Evolutionary conservation across 1,140 invertebrate species (phyloP).

Genomic region (Bilobella aurantiaca): DNA sequence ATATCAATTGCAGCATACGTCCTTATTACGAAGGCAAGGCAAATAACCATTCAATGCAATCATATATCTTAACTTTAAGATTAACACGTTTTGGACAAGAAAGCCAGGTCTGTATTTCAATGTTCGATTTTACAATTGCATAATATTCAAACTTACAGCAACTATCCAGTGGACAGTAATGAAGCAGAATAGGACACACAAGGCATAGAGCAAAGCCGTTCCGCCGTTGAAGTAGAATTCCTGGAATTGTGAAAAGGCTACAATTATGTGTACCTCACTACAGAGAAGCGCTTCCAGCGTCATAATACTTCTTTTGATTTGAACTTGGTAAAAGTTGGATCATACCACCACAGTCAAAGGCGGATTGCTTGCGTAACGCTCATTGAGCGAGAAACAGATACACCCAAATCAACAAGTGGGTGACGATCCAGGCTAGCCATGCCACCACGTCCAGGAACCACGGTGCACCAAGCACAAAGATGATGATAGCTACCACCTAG

Average conservation of each 20-base stretch:
- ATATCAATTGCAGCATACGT: no score
- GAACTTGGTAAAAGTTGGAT: constrained; percentile 26
- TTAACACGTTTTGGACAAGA: constrained; percentile 15
- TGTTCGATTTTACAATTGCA: no score
- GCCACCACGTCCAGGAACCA: not conserved
- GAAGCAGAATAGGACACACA: constrained; percentile 67
- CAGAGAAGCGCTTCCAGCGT: no score
- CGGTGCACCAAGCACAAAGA: not conserved
- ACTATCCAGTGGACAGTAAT: constrained; percentile 40
- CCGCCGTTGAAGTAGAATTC: constrained; percentile 64
- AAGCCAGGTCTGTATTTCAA: no score
- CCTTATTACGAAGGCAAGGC: no score
- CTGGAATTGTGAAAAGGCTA: no score
- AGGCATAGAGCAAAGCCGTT: constrained; percentile 58
- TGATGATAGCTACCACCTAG: not conserved
- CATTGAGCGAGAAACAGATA: constrained; percentile 67
- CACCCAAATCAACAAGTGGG: constrained; percentile 65
- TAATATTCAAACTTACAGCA: constrained; percentile 51
- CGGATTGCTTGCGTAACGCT: constrained; percentile 62
- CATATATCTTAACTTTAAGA: not conserved
- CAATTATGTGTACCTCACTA: no score
- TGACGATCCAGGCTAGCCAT: constrained; percentile 62
- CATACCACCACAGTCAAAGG: constrained; percentile 66
- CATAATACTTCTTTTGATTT: no score
- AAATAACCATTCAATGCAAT: not conserved